Conservation (phyloP, 1,140 invertebrate genomes). For the Drosophila bocqueti region DNA sequence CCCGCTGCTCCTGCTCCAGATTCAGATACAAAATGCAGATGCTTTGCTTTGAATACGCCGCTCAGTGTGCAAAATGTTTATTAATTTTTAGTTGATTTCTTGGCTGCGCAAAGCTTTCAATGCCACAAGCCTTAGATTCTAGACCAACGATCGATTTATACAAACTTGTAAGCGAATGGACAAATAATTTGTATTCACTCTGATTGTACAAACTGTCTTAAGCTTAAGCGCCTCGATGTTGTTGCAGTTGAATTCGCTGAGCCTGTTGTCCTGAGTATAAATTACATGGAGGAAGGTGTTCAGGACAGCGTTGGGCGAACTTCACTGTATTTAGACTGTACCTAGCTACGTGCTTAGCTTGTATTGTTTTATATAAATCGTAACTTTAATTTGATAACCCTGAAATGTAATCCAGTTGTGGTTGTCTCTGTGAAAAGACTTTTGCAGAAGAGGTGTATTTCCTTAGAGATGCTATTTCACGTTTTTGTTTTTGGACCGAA, state of each 20-base stretch:
- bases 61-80: conserved; percentile 37
- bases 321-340: conserved; percentile 16
- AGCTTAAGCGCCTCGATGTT: conserved; percentile 46
- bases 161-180: conserved; percentile 31
- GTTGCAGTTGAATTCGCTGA: not conserved
- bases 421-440: conserved; percentile 50
- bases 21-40: conserved; percentile 18
- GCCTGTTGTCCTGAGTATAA: not conserved
- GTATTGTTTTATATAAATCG: conserved; percentile 28
- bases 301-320: not conserved
- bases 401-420: conserved; percentile 46
- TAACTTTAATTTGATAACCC: conserved; percentile 24
- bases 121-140: conserved; percentile 53
- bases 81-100: conserved; percentile 54
- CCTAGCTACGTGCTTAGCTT: conserved; percentile 31
- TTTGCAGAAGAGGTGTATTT: conserved; percentile 53
- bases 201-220: conserved; percentile 41
- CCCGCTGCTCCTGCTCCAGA: conserved; percentile 45
- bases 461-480: conserved; percentile 31
- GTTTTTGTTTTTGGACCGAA: conserved; percentile 6
- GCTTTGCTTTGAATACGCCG: conserved; percentile 78
- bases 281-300: not conserved
- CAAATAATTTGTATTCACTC: conserved; percentile 34
- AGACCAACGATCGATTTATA: conserved; percentile 24
- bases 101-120: conserved; percentile 62